Percentiles rank a stretch among this genome's conserved stretches.
Evolutionary conservation across 2,113 vertebrate species (phyloP).

Genomic region (Jaculus jaculus): DNA sequence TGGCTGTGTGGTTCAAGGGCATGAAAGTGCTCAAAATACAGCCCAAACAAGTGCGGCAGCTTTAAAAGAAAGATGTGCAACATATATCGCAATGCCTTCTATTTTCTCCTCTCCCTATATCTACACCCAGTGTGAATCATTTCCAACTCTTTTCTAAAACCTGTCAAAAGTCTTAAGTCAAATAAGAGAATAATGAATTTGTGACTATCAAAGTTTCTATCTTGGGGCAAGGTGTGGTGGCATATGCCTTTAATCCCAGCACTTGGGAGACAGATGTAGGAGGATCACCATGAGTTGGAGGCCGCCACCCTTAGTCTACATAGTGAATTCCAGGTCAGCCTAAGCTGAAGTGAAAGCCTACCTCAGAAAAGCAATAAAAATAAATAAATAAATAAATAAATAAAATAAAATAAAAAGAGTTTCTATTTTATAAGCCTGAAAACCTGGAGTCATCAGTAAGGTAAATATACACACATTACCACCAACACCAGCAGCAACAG

Average conservation of each 20-base stretch:
- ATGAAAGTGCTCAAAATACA: neutral
- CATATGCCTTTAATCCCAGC: too few species aligned
- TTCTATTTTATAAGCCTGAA: slow-evolving; percentile 3
- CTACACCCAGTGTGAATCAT: neutral
- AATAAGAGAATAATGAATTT: slow-evolving; percentile 1
- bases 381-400: too few species aligned
- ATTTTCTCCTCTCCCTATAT: neutral
- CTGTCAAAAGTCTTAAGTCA: slow-evolving; percentile 33
- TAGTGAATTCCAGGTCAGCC: too few species aligned
- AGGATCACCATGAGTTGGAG: too few species aligned
- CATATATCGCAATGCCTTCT: neutral
- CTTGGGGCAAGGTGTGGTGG: too few species aligned
- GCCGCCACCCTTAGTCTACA: too few species aligned
- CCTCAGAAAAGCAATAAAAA: too few species aligned
- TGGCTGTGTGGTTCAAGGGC: neutral
- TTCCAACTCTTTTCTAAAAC: slow-evolving; percentile 39
- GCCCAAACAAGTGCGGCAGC: neutral
- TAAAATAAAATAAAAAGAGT: too few species aligned
- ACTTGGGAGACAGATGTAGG: too few species aligned
- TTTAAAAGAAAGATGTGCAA: neutral
- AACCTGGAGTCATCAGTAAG: neutral
- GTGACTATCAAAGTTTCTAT: neutral
- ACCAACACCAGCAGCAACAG: neutral
- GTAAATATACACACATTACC: neutral
- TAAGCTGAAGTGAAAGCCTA: too few species aligned